Evolutionary conservation across 2,888 invertebrate genomes (phyloP).

Genomic region (Melanargia galathea): DNA sequence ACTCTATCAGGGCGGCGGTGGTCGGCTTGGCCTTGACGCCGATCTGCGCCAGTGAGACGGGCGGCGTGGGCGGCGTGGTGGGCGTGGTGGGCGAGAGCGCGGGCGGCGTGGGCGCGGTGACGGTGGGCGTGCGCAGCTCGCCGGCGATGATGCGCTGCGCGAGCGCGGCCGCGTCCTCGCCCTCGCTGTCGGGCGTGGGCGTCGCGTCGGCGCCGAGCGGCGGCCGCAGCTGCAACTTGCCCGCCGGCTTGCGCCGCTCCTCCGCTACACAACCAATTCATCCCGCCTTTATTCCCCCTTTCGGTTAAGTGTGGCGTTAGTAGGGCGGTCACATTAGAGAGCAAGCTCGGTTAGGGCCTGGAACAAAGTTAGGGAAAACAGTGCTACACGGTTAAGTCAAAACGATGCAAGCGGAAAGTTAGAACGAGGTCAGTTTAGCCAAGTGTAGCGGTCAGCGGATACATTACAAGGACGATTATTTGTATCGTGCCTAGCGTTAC

Average conservation of each 20-base stretch:
- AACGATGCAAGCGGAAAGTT: slow-evolving; percentile 77
- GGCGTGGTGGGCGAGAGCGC: slow-evolving; percentile 48
- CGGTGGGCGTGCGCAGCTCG: slow-evolving; percentile 66
- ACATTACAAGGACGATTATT: slow-evolving; percentile 76
- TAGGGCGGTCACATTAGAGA: slow-evolving; percentile 82
- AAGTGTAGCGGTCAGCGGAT: slow-evolving; percentile 48
- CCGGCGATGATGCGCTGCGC: slow-evolving; percentile 76
- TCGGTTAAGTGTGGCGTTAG: slow-evolving; percentile 80
- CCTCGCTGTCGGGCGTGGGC: slow-evolving; percentile 78
- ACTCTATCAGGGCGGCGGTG: slow-evolving; percentile 70
- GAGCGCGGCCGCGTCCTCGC: slow-evolving; percentile 75
- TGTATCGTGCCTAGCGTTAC: slow-evolving; percentile 22
- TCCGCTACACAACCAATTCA: slow-evolving; percentile 79
- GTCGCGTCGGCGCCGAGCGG: slow-evolving; percentile 66
- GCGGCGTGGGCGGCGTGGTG: slow-evolving; percentile 41
- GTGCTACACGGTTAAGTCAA: slow-evolving; percentile 75
- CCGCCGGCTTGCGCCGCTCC: slow-evolving; percentile 76
- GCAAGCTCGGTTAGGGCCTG: slow-evolving; percentile 84
- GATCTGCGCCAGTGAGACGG: slow-evolving; percentile 77
- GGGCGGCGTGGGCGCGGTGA: slow-evolving; percentile 59
- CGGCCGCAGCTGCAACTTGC: slow-evolving; percentile 70
- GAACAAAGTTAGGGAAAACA: slow-evolving; percentile 82
- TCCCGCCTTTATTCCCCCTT: slow-evolving; percentile 76
- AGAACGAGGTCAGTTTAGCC: slow-evolving; percentile 63
- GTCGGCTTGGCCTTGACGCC: slow-evolving; percentile 70